Percentiles rank a stretch among this genome's conserved stretches.
phyloP scores from a whole-genome alignment of 2,113 vertebrate species.

The Heptranchias perlo region DNA sequence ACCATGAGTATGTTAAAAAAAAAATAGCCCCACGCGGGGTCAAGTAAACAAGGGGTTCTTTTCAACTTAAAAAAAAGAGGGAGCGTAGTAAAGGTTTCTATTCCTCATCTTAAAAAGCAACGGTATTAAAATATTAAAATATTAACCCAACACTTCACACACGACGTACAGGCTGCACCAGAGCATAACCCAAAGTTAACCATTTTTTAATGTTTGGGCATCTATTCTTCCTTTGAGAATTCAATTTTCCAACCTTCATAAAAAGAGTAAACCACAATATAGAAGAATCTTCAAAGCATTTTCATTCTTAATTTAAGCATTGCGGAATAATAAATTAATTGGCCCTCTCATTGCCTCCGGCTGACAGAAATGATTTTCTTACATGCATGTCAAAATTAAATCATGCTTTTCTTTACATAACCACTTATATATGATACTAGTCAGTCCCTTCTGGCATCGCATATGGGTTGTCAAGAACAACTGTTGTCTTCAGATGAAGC shows the following conservation, averaged over 20 bases:
- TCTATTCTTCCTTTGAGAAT: not conserved
- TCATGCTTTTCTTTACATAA: not conserved
- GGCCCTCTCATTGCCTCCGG: not conserved
- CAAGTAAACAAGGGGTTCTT: not conserved
- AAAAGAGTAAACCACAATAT: not conserved
- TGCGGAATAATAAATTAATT: not conserved
- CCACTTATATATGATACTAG: not conserved
- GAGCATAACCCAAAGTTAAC: not conserved
- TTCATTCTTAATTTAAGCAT: not conserved
- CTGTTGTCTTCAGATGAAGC: not conserved
- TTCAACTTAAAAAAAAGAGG: not conserved
- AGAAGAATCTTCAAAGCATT: constrained; percentile 23
- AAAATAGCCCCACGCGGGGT: not conserved
- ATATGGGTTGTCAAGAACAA: not conserved
- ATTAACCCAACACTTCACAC: not conserved
- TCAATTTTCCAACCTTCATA: not conserved
- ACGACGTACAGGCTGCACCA: not conserved
- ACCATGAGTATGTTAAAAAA: not conserved
- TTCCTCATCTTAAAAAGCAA: not conserved
- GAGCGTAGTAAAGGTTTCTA: not conserved
- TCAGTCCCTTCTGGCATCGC: not conserved
- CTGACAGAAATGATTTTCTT: not conserved
- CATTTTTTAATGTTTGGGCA: not conserved
- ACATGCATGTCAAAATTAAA: not conserved
- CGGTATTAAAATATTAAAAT: not conserved